These are phyloP conservation scores for Salvator merianae DNA, from an alignment of 2,113 vertebrate genomes.

Conservation along the genomic window DNA sequence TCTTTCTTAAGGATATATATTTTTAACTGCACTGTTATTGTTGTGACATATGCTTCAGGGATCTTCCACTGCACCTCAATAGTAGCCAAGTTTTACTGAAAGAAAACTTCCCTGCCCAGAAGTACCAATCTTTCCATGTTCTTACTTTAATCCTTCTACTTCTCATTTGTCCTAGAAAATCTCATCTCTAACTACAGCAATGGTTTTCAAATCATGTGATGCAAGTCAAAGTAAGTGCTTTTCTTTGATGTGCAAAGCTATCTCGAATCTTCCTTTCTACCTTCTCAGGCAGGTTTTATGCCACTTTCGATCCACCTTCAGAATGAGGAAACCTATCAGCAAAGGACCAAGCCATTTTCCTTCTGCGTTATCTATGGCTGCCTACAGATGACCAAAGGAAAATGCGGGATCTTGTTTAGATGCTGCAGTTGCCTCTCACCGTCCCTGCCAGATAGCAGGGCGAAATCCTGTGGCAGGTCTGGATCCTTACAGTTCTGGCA, in stretches of 20 bases:
- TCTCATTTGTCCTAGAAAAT: neutral
- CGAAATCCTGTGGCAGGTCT: too few species aligned
- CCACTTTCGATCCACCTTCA: too few species aligned
- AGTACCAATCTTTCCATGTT: neutral
- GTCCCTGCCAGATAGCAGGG: too few species aligned
- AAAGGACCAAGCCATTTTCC: too few species aligned
- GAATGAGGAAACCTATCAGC: too few species aligned
- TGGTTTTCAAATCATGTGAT: rapidly evolving
- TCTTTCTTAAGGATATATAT: neutral
- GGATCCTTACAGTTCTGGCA: too few species aligned
- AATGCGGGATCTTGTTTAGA: too few species aligned
- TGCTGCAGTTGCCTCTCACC: too few species aligned
- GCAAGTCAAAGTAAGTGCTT: neutral
- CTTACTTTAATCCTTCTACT: neutral
- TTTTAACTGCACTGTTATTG: neutral
- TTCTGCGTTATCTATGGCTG: too few species aligned
- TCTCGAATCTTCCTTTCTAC: neutral
- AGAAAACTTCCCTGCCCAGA: neutral
- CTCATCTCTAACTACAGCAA: neutral
- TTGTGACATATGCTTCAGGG: neutral
- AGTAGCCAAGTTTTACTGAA: neutral
- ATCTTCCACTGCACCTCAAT: too few species aligned
- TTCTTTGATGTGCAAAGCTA: neutral
- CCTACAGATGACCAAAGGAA: too few species aligned
- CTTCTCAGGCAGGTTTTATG: neutral